Conservation (phyloP, 2,113 vertebrate genomes). For the Calcarius ornatus region DNA sequence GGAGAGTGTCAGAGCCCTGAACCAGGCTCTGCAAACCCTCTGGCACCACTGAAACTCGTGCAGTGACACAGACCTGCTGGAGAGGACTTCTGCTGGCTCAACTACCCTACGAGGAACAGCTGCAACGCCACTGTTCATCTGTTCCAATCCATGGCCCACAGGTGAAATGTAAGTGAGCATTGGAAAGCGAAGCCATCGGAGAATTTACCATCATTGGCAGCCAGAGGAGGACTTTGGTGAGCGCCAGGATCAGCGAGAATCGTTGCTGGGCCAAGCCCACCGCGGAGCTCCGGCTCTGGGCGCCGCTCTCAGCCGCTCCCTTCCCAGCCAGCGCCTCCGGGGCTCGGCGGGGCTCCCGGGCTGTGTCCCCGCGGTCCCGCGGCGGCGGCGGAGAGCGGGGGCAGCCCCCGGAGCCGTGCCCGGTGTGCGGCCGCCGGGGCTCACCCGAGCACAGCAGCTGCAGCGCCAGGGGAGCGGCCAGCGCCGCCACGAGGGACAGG, state of each 20-base stretch:
- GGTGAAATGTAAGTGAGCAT: neutral
- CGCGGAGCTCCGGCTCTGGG: slow-evolving; percentile 52
- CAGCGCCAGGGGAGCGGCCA: slow-evolving; percentile 82
- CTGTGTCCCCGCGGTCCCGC: slow-evolving; percentile 70
- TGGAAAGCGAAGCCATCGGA: slow-evolving; percentile 1
- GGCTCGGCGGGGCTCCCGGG: slow-evolving; percentile 69
- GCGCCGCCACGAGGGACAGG: slow-evolving; percentile 76
- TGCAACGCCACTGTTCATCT: neutral
- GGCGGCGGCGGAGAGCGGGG: slow-evolving; percentile 66
- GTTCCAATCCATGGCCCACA: neutral
- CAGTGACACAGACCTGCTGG: neutral
- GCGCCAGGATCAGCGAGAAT: slow-evolving; percentile 89
- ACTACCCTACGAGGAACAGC: neutral
- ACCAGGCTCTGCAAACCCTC: neutral
- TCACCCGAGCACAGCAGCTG: slow-evolving; percentile 88
- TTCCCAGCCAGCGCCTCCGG: neutral
- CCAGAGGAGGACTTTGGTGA: slow-evolving; percentile 88
- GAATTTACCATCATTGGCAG: slow-evolving; percentile 95
- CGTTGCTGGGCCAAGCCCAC: slow-evolving; percentile 89
- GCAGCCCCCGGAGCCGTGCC: slow-evolving; percentile 69
- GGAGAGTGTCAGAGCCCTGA: neutral
- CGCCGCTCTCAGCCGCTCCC: neutral
- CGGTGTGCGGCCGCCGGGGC: slow-evolving; percentile 66
- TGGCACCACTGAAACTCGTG: neutral
- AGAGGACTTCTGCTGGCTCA: neutral